Conservation (phyloP, 2,888 invertebrate genomes). For the Calliphora vomitoria region DNA sequence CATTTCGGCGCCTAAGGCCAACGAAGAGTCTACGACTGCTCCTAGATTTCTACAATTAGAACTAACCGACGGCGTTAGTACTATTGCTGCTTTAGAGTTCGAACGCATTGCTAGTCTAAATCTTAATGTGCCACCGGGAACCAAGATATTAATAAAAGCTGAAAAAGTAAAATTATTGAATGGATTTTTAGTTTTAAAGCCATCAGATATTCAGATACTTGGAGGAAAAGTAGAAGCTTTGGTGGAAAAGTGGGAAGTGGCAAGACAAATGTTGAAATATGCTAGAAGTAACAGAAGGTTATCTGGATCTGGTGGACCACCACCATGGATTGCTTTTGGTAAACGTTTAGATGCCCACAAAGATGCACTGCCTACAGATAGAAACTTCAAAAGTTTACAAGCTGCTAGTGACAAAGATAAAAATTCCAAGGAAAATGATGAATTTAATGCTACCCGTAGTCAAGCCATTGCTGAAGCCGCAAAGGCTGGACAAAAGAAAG, state of each 20-base stretch:
- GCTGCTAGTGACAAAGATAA: slow-evolving; percentile 85
- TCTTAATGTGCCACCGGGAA: slow-evolving; percentile 95
- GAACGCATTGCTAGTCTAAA: slow-evolving; percentile 89
- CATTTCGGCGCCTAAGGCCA: slow-evolving; percentile 94
- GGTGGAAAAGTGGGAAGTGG: slow-evolving; percentile 95
- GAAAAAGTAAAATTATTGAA: slow-evolving; percentile 88
- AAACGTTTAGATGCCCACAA: slow-evolving; percentile 87
- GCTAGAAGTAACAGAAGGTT: slow-evolving; percentile 83
- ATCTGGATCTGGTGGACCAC: slow-evolving; percentile 88
- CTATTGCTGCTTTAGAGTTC: slow-evolving; percentile 91
- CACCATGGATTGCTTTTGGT: slow-evolving; percentile 97
- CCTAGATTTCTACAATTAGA: slow-evolving; percentile 94
- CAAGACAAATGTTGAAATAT: slow-evolving; percentile 88
- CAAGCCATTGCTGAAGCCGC: slow-evolving; percentile 96
- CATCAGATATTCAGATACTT: slow-evolving; percentile 88
- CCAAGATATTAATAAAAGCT: slow-evolving; percentile 88
- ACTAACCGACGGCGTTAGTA: slow-evolving; percentile 93
- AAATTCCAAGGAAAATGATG: slow-evolving; percentile 88
- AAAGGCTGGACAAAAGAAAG: slow-evolving; percentile 87
- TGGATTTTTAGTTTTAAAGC: slow-evolving; percentile 90
- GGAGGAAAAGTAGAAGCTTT: slow-evolving; percentile 94
- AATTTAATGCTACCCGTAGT: slow-evolving; percentile 95
- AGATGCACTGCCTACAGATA: slow-evolving; percentile 85
- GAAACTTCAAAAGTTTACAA: slow-evolving; percentile 89
- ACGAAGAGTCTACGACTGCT: slow-evolving; percentile 92